phyloP scores from a whole-genome alignment of 53 echinoderm and acorn worm genomes.

The Apostichopus leukothele region DNA sequence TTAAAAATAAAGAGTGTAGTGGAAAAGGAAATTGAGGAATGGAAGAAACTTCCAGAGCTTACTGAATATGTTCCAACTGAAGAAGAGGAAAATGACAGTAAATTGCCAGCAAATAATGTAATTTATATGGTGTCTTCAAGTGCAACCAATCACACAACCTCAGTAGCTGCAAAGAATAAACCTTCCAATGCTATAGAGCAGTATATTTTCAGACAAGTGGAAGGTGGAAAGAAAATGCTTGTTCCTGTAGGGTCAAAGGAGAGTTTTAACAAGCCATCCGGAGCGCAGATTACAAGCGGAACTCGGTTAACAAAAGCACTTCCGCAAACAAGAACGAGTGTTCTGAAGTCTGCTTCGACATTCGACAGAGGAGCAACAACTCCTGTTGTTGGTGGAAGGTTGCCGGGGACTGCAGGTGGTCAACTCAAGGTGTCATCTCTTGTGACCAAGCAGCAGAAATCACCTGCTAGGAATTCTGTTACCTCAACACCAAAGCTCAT shows the following conservation, averaged over 20 bases:
- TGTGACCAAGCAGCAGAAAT: constrained; percentile 5
- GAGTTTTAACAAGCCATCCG: neutral
- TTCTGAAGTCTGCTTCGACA: neutral
- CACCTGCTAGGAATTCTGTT: neutral
- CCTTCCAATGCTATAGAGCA: constrained; percentile 11
- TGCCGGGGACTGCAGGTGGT: neutral
- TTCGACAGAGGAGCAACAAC: neutral
- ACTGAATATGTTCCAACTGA: constrained; percentile 27
- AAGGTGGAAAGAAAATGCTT: constrained; percentile 20
- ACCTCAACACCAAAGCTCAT: neutral
- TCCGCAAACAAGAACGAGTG: neutral
- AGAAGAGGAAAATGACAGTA: constrained; percentile 18
- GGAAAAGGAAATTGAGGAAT: constrained; percentile 46
- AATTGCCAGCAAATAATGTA: neutral
- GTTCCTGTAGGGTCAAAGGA: neutral
- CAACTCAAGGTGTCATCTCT: neutral
- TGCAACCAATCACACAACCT: neutral
- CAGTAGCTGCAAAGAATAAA: neutral
- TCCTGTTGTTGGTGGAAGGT: neutral
- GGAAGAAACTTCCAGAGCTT: neutral
- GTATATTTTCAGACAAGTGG: constrained; percentile 21
- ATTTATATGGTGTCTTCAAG: neutral
- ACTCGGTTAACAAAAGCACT: neutral
- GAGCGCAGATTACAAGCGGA: neutral
- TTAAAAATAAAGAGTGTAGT: constrained; percentile 44